These are phyloP conservation scores for Pipistrellus pipistrellus DNA, from an alignment of 2,797 vertebrate genomes.

Conservation along the genomic window DNA sequence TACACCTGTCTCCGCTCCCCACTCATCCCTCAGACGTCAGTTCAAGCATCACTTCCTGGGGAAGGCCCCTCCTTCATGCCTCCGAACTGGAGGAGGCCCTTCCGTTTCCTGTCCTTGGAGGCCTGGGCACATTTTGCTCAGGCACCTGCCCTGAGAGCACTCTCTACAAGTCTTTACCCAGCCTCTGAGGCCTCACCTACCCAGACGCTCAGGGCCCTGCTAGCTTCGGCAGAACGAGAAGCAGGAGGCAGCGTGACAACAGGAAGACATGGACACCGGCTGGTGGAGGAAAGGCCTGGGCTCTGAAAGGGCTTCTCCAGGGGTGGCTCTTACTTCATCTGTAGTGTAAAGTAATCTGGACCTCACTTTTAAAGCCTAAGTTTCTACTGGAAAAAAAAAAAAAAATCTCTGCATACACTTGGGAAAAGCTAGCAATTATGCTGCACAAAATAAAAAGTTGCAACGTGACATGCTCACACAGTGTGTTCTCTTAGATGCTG, in stretches of 20 bases:
- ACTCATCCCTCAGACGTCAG: neutral
- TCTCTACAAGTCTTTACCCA: neutral
- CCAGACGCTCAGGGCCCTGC: neutral
- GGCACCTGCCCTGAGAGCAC: neutral
- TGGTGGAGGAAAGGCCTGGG: neutral
- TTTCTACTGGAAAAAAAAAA: neutral
- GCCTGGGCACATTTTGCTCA: neutral
- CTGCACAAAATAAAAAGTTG: neutral
- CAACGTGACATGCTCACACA: accelerated
- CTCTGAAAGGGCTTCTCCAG: too few species aligned
- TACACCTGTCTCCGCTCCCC: accelerated
- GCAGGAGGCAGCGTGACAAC: neutral
- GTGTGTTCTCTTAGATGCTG: neutral
- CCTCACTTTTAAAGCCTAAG: neutral
- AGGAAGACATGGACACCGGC: neutral
- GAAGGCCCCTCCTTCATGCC: neutral
- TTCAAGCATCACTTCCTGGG: neutral
- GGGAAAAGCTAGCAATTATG: neutral
- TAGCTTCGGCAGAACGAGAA: neutral
- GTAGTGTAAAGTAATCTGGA: neutral
- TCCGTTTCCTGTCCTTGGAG: neutral
- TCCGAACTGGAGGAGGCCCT: neutral
- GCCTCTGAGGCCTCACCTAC: neutral
- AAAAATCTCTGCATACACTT: neutral
- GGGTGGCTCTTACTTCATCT: neutral